Evolutionary conservation across 1,140 invertebrate genomes (phyloP), one percentile per base, ranked within the genome.

Genomic region (Lepidurus apus): DNA sequence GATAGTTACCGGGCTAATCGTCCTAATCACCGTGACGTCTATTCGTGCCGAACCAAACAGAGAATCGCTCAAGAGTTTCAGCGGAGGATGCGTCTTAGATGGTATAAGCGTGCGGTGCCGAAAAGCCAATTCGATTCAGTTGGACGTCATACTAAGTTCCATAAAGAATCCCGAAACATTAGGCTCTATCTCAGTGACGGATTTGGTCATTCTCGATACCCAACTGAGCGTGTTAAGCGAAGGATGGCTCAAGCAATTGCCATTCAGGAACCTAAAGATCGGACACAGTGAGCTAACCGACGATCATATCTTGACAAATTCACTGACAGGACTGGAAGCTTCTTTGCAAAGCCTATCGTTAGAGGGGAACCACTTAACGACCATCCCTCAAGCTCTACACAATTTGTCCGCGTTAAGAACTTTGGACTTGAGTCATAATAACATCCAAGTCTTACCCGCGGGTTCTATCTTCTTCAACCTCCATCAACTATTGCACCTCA

Each of bases 401-500:
- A 81, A 80, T 74, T 74, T 81, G 43, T 79, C 77, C 21, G 44
- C 42, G 17, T 44, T 81, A 13, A 75, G 75, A 43, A 26, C 34
- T 44, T 76, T 86, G 17, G 84, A 86, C 79, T 80, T 87, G 9
- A 82, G 81, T n/a, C 43, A 80, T 9, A 85, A 85, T 78, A 44
- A 76, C 1, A 81, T 85, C 10, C 26, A 65, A 42, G 44, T 80
- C 42, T 76, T 85, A 26, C 81, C 81, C 7, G 21, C 78, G 42
- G 82, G 81, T 1, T 10, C 80, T 0, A 24, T 74, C 1, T 79
- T 79, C 11, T 65, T 81, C 42, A 6, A 79, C 6, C 42, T 77
- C 1, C 42, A 78, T 24, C 43, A 47, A 8, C 74, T 82, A 0
- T 44, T 78, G 21, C 79, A 82, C 24, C 73, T 82, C 1, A 78